These are phyloP conservation scores for Drosophila ficusphila DNA, from an alignment of 1,140 invertebrate species.

Conservation along the genomic window DNA sequence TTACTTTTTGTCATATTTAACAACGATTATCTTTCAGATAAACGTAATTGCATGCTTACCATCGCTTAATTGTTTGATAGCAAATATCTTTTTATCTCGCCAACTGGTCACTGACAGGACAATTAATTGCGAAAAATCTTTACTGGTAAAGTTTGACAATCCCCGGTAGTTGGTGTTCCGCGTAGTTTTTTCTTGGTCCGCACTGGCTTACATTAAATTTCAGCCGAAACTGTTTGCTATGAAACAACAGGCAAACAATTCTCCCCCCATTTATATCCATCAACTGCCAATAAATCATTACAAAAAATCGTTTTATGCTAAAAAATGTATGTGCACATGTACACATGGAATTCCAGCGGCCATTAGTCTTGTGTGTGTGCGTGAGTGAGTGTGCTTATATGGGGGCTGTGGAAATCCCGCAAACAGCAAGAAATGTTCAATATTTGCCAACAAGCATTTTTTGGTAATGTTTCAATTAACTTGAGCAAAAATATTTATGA, in stretches of 20 bases:
- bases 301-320: slow-evolving; percentile 50
- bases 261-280: slow-evolving; percentile 52
- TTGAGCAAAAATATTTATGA: slow-evolving; percentile 80
- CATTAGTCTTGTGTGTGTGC: slow-evolving; percentile 35
- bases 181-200: slow-evolving; percentile 9
- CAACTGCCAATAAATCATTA: slow-evolving; percentile 85
- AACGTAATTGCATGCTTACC: neutral
- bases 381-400: neutral
- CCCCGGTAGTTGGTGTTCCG: slow-evolving; percentile 3
- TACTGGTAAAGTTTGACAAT: slow-evolving; percentile 17
- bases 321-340: slow-evolving; percentile 36
- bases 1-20: no score
- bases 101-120: slow-evolving; percentile 1
- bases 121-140: slow-evolving; percentile 32
- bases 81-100: neutral
- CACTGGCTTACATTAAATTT: slow-evolving; percentile 28
- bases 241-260: slow-evolving; percentile 46
- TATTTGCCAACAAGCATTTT: slow-evolving; percentile 76
- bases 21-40: no score
- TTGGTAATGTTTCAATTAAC: slow-evolving; percentile 82
- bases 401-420: slow-evolving; percentile 1
- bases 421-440: slow-evolving; percentile 58
- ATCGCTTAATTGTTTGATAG: neutral
- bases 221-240: slow-evolving; percentile 37
- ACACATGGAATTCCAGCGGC: slow-evolving; percentile 9